A percentile compares a stretch with the other conserved stretches of the same genome.
Evolutionary conservation across 64 coral and sea anemone genomes (phyloP).

Genomic region (Stichodactyla helianthus): DNA sequence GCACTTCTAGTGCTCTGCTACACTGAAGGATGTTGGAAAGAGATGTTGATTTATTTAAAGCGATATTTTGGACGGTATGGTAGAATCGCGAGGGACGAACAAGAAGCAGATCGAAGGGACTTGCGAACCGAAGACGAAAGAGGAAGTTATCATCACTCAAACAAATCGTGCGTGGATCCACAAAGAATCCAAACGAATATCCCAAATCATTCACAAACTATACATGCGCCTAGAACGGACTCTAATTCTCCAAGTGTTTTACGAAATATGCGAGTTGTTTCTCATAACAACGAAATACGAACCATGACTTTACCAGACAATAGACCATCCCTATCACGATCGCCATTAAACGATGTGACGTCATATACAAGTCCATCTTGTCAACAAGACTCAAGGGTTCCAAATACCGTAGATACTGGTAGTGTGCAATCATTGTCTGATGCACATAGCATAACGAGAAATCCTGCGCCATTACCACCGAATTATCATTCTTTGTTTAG

Average conservation of each 20-base stretch:
- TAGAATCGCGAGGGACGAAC: background rate
- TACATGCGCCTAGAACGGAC: background rate
- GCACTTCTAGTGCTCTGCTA: constrained; percentile 20
- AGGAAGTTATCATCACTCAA: background rate
- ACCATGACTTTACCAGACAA: background rate
- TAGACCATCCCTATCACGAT: background rate
- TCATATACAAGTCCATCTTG: background rate
- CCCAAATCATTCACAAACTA: background rate
- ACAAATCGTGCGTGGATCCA: background rate
- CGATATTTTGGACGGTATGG: background rate
- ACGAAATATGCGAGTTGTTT: background rate
- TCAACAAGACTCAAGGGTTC: background rate
- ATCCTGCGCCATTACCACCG: background rate
- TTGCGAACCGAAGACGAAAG: background rate
- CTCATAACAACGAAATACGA: background rate
- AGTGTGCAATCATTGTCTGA: background rate
- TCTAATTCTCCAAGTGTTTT: background rate
- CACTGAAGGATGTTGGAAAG: constrained; percentile 36
- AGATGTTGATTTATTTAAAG: constrained; percentile 10
- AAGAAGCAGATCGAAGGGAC: constrained; percentile 7
- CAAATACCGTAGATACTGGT: background rate
- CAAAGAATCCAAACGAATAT: background rate
- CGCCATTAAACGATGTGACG: background rate
- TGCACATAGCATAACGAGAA: background rate
- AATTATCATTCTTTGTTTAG: background rate